Evolutionary conservation across 2,888 invertebrate species (phyloP), one percentile per base, ranked within the genome.

Genomic region (Esperia sulphurella): DNA sequence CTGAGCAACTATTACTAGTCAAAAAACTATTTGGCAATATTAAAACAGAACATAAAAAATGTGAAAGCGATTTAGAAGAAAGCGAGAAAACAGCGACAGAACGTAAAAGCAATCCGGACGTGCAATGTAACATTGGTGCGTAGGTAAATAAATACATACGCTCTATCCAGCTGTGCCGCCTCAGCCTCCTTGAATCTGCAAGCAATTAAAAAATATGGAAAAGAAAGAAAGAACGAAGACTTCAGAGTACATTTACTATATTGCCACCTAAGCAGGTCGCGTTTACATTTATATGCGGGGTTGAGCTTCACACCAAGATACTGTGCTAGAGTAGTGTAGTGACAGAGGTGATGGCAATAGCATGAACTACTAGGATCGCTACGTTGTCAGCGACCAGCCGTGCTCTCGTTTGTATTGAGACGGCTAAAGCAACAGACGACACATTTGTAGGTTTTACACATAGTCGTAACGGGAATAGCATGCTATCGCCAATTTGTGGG

Each of bases 131-230:
- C 66, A 38, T 12, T 14, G 62, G 74, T 79, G 78, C 79, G 69
- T 65, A 71, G 78, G 78, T 82, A 83, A 82, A 77, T 80, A 91
- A 21, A 21, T 95, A 95, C 95, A 92, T 94, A 94, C 94, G 94
- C 92, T 94, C 94, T 91, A 90, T 95, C 95, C 92, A 94, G 85
- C 68, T 91, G 93, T 75, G 94, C 93, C 83, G 93, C 93, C 92
- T 95, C 94, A 80, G 93, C 91, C 91, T 95, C 94, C 94, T 94
- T 95, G 94, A 94, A 94, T 94, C 95, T 95, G 94, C 74, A 94
- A 95, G 92, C 88, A 90, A 90, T 89, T 86, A 80, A 86, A 90
- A 66, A 82, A 83, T 84, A 85, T 85, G 86, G 85, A 83, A 83
- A 84, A 83, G 84, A 84, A 80, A 83, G 82, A 85, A 74, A 82